These are phyloP conservation scores for Galendromus occidentalis DNA, from an alignment of 1,140 invertebrate genomes.

Conservation along the genomic window DNA sequence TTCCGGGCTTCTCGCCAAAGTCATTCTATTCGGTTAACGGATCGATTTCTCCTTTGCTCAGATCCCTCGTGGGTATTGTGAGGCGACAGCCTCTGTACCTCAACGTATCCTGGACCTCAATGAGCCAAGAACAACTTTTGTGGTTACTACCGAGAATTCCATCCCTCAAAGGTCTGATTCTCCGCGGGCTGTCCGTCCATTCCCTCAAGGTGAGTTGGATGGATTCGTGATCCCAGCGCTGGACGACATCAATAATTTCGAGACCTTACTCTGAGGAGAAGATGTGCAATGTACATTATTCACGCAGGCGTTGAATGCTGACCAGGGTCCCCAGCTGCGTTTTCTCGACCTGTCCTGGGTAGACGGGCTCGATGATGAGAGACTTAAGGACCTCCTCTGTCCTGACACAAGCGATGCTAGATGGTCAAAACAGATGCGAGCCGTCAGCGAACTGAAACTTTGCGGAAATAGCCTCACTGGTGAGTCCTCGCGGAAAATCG, in stretches of 20 bases:
- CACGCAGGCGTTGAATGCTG: background rate
- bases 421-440: background rate
- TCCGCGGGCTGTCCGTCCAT: conserved; percentile 45
- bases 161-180: conserved; percentile 50
- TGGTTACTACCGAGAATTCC: conserved; percentile 70
- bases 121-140: conserved; percentile 58
- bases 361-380: conserved; percentile 54
- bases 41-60: background rate
- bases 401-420: conserved; percentile 3
- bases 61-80: conserved; percentile 53
- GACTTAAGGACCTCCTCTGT: conserved; percentile 51
- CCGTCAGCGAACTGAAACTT: background rate
- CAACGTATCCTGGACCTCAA: conserved; percentile 59
- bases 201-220: background rate
- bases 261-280: no score
- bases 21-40: background rate
- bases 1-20: background rate
- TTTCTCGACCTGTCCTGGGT: conserved; percentile 56
- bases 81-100: conserved; percentile 60
- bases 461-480: background rate
- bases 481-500: no score
- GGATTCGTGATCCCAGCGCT: conserved; percentile 61
- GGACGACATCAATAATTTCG: conserved; percentile 41
- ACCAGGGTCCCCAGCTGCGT: conserved; percentile 42
- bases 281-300: no score